phyloP scores from a whole-genome alignment of 1,140 invertebrate species.

The Neodiprion pinetum region DNA sequence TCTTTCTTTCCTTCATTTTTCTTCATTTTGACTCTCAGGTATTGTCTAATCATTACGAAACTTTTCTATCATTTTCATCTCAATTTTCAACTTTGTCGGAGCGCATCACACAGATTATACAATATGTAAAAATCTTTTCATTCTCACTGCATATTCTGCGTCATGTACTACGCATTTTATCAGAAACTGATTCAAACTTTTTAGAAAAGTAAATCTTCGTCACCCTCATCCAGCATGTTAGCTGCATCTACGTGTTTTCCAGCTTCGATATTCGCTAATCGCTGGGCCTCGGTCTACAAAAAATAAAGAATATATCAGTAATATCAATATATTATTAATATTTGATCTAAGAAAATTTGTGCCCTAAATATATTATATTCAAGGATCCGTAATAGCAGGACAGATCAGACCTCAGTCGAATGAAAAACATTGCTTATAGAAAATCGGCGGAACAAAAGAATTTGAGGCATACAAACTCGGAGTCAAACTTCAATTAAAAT shows the following conservation, averaged over 20 bases:
- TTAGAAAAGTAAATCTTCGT: slow-evolving; percentile 95
- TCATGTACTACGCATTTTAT: not conserved
- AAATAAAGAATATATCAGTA: slow-evolving; percentile 20
- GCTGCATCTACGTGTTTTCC: slow-evolving; percentile 66
- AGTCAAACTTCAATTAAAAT: too few species aligned
- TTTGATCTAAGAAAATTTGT: slow-evolving; percentile 17
- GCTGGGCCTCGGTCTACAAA: slow-evolving; percentile 59
- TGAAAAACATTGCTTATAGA: too few species aligned
- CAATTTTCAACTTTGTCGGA: not conserved
- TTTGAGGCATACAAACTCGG: too few species aligned
- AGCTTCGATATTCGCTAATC: slow-evolving; percentile 59
- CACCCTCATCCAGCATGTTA: slow-evolving; percentile 89
- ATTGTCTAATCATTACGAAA: not conserved
- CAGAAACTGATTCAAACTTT: slow-evolving; percentile 35
- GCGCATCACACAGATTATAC: not conserved
- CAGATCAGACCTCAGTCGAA: too few species aligned
- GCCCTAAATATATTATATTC: not conserved
- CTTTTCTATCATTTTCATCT: too few species aligned
- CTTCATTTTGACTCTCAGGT: not conserved
- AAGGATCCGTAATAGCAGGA: slow-evolving; percentile 12
- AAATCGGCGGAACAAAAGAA: too few species aligned
- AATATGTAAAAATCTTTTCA: not conserved
- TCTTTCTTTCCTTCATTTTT: not conserved
- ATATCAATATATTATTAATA: slow-evolving; percentile 10
- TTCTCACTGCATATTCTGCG: not conserved